Percentiles rank a stretch among this genome's conserved stretches.
phyloP scores from a whole-genome alignment of 2,113 vertebrate species.

The Hystrix brachyura region DNA sequence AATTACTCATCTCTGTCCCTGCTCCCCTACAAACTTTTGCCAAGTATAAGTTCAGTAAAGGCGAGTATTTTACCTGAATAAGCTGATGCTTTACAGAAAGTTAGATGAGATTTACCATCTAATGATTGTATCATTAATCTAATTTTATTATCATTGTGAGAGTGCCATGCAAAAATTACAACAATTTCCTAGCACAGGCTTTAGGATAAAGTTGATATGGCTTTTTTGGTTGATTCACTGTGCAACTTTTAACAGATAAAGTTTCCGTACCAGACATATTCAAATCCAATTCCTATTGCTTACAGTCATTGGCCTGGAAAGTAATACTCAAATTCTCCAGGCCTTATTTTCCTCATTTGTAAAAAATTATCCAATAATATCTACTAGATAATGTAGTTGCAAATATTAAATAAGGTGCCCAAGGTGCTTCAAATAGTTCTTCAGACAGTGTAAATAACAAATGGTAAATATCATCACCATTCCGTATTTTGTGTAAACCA shows the following conservation, averaged over 20 bases:
- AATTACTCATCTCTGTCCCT: not conserved
- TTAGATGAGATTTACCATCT: not conserved
- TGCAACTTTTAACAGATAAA: not conserved
- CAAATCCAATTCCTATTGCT: not conserved
- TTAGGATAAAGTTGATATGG: not conserved
- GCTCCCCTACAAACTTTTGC: not conserved
- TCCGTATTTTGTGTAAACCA: not conserved
- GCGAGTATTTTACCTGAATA: conserved; percentile 10
- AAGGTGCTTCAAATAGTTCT: not conserved
- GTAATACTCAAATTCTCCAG: not conserved
- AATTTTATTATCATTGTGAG: not conserved
- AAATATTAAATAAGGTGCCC: not conserved
- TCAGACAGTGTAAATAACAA: not conserved
- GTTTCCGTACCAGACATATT: not conserved
- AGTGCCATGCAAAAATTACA: not conserved
- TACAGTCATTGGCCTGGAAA: not conserved
- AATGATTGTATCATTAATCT: not conserved
- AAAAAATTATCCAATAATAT: not conserved
- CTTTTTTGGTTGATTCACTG: not conserved
- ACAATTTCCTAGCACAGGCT: not conserved
- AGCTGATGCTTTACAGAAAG: not conserved
- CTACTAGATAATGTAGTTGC: not conserved
- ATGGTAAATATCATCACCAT: not conserved
- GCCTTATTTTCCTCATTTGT: not conserved
- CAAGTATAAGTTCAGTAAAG: conserved; percentile 54